Percentiles rank a stretch among this genome's conserved stretches.
These are phyloP conservation scores for Sylvietta virens DNA, from an alignment of 2,113 vertebrate species.

Conservation along the genomic window DNA sequence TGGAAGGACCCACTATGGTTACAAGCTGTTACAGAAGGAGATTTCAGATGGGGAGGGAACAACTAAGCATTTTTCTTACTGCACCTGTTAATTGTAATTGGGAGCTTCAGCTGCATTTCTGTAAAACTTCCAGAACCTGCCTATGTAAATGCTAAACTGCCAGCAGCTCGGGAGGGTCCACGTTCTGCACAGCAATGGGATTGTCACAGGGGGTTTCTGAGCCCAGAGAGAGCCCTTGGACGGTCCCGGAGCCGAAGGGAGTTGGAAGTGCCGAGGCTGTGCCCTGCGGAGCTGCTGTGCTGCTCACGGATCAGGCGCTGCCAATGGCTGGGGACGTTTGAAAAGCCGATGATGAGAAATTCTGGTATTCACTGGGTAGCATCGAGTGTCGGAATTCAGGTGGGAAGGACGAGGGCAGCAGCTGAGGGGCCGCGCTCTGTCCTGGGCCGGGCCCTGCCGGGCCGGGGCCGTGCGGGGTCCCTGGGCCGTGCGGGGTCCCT, in stretches of 20 bases:
- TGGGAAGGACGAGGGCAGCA: not conserved
- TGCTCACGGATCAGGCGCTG: not conserved
- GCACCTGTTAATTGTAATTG: not conserved
- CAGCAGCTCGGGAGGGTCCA: not conserved
- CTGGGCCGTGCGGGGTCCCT: not conserved
- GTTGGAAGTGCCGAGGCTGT: not conserved
- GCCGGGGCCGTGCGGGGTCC: not conserved
- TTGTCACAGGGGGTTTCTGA: not conserved
- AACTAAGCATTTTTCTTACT: not conserved
- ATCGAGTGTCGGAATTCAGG: rapidly evolving
- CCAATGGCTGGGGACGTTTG: rapidly evolving
- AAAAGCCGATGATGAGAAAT: not conserved
- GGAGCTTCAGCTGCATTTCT: not conserved
- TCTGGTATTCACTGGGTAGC: not conserved
- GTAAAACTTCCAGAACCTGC: not conserved
- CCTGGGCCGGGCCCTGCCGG: not conserved
- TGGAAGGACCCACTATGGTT: constrained; percentile 5
- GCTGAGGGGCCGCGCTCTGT: rapidly evolving
- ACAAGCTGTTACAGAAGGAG: not conserved
- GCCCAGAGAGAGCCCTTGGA: not conserved
- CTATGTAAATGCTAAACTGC: not conserved
- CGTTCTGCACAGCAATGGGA: not conserved
- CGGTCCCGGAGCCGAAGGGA: rapidly evolving
- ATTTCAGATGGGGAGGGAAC: not conserved
- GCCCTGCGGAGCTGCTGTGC: not conserved